These are phyloP conservation scores for Leucopsar rothschildi DNA, from an alignment of 2,113 vertebrate species.

Conservation along the genomic window DNA sequence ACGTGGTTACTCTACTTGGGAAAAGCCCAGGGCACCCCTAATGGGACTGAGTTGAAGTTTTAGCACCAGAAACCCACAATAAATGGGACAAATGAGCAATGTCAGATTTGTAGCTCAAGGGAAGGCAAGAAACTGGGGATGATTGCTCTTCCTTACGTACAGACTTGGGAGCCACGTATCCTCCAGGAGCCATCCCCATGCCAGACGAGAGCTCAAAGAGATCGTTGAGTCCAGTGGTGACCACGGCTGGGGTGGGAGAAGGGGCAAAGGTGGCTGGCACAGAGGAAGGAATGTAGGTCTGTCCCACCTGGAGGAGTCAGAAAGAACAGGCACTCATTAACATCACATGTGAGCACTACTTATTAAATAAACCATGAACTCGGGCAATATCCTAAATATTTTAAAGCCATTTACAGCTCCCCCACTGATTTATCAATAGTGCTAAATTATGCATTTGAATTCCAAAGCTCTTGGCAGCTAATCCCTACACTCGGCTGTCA, in stretches of 20 bases:
- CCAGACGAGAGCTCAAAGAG: constrained; percentile 94
- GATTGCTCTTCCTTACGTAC: constrained; percentile 73
- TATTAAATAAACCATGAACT: constrained; percentile 18
- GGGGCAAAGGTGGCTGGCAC: constrained; percentile 96
- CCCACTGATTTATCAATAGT: constrained; percentile 15
- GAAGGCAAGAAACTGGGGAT: not conserved
- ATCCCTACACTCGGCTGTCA: not conserved
- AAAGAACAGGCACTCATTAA: not conserved
- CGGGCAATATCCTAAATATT: constrained; percentile 29
- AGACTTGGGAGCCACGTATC: constrained; percentile 85
- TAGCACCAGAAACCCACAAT: not conserved
- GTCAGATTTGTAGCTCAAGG: not conserved
- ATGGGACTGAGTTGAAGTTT: not conserved
- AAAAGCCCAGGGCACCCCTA: not conserved
- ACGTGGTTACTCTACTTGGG: not conserved
- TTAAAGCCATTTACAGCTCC: constrained; percentile 18
- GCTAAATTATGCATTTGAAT: constrained; percentile 51
- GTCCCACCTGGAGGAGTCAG: constrained; percentile 84
- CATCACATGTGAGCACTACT: not conserved
- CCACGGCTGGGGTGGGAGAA: constrained; percentile 91
- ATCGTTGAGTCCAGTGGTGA: constrained; percentile 92
- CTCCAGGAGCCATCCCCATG: constrained; percentile 92
- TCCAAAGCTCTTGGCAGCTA: constrained; percentile 26
- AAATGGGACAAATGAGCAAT: not conserved
- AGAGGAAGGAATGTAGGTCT: constrained; percentile 93